Evolutionary conservation across 1,140 invertebrate species (phyloP).

Genomic region (Asbolus verrucosus): DNA sequence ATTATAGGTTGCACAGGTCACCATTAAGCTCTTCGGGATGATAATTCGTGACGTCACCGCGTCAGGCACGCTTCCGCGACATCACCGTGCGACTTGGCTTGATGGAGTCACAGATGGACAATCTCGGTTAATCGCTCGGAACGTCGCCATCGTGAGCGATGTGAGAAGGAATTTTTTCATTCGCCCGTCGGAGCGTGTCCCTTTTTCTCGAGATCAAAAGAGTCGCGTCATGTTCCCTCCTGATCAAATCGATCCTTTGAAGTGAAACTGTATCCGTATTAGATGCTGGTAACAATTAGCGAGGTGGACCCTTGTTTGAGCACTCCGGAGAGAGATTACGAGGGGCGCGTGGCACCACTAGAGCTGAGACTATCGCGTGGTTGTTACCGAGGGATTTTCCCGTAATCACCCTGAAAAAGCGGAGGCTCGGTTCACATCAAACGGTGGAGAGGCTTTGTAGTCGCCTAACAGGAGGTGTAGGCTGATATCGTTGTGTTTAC

Average conservation of each 20-base stretch:
- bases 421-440: not conserved
- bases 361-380: conserved; percentile 27
- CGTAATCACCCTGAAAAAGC: conserved; percentile 25
- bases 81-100: conserved; percentile 28
- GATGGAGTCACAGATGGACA: conserved; percentile 18
- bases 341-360: conserved; percentile 25
- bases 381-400: conserved; percentile 32
- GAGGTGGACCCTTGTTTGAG: not conserved
- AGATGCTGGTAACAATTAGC: not conserved
- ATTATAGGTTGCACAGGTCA: conserved; percentile 19
- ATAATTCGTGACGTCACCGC: conserved; percentile 12
- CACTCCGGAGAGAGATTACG: conserved; percentile 13
- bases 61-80: conserved; percentile 11
- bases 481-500: conserved; percentile 5
- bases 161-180: not conserved
- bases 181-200: conserved; percentile 8
- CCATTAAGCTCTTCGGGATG: not conserved
- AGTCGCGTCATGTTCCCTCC: not conserved
- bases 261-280: conserved; percentile 2
- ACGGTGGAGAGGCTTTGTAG: conserved; percentile 4
- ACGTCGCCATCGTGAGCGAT: conserved; percentile 11
- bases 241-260: conserved; percentile 2
- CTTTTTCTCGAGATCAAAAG: conserved; percentile 25
- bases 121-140: conserved; percentile 15
- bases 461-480: conserved; percentile 4